Evolutionary conservation across 2,113 vertebrate genomes (phyloP).

Genomic region (Lasiurus borealis): DNA sequence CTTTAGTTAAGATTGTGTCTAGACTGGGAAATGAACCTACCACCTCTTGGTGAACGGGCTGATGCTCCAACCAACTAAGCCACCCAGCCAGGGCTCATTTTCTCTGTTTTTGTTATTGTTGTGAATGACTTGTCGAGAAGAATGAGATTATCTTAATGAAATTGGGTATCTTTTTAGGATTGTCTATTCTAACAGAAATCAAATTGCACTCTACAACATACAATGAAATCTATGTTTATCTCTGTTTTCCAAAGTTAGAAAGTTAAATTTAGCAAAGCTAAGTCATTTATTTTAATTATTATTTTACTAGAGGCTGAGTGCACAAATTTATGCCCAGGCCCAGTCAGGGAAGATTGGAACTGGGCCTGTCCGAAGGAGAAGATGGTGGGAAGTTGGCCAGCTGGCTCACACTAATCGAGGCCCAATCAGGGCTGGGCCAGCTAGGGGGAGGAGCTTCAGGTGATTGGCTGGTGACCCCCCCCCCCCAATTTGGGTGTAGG

Average conservation of each 20-base stretch:
- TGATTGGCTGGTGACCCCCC: too few species aligned
- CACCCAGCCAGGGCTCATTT: not conserved
- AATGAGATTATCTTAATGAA: not conserved
- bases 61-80: too few species aligned
- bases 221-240: not conserved
- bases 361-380: too few species aligned
- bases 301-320: too few species aligned
- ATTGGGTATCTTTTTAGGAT: not conserved
- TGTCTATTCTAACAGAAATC: not conserved
- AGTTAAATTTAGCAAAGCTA: not conserved
- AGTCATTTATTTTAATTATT: too few species aligned
- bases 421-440: too few species aligned
- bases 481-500: too few species aligned
- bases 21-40: too few species aligned
- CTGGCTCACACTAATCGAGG: fast-evolving
- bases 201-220: not conserved
- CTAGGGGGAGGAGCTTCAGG: too few species aligned
- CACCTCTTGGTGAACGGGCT: too few species aligned
- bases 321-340: too few species aligned
- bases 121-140: not conserved
- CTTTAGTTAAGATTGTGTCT: not conserved
- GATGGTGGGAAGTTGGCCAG: too few species aligned
- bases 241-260: not conserved
- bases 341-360: fast-evolving
- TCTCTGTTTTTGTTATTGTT: not conserved